A percentile compares a stretch with the other conserved stretches of the same genome.
phyloP scores from a whole-genome alignment of 2,888 invertebrate genomes.

The Halictus ligatus region DNA sequence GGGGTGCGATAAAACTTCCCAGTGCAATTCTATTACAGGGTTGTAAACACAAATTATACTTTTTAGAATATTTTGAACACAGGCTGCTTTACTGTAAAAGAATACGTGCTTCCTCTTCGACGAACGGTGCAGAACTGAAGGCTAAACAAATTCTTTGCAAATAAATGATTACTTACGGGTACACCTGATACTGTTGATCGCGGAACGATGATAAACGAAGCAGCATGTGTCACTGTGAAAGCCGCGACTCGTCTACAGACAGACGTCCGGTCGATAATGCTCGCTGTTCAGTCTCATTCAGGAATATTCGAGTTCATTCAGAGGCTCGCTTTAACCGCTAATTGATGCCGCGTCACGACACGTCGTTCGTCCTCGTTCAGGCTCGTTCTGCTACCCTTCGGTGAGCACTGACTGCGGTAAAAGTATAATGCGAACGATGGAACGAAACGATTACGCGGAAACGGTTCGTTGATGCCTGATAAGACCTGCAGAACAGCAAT shows the following conservation, averaged over 20 bases:
- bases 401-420: not conserved
- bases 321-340: constrained; percentile 14
- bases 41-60: no score
- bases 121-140: no score
- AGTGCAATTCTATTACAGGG: no score
- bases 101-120: no score
- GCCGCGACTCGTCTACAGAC: not conserved
- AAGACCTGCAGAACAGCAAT: constrained; percentile 2
- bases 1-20: no score
- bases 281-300: constrained; percentile 9
- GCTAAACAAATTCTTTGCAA: no score
- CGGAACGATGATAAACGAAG: not conserved
- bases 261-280: constrained; percentile 22
- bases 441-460: constrained; percentile 20
- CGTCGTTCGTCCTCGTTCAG: constrained; percentile 11
- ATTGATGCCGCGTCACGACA: constrained; percentile 37
- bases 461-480: constrained; percentile 23
- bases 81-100: no score
- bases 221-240: not conserved
- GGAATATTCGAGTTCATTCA: constrained; percentile 14
- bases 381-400: not conserved
- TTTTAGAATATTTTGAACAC: no score
- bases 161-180: no score
- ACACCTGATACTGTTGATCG: not conserved
- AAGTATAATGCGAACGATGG: constrained; percentile 10